Evolutionary conservation across 2,797 vertebrate genomes (phyloP).

Genomic region (Protonibea diacanthus): DNA sequence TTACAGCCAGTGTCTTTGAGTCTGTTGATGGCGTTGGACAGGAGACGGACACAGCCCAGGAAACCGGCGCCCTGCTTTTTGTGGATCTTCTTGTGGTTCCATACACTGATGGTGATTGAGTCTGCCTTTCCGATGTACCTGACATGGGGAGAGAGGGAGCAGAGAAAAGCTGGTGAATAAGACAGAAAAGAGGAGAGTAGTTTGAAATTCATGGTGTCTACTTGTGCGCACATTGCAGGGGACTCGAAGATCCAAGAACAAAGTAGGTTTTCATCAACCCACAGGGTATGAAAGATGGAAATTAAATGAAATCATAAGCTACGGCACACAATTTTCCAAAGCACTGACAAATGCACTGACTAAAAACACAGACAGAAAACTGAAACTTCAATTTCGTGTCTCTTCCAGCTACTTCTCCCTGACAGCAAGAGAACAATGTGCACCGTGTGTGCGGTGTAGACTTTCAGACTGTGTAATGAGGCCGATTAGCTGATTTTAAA

Average conservation of each 20-base stretch:
- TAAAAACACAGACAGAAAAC: conserved; percentile 4
- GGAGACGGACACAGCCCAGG: conserved; percentile 96
- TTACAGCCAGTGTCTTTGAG: conserved; percentile 99
- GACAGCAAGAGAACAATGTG: conserved; percentile 39
- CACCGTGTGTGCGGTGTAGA: conserved; percentile 26
- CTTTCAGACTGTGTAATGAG: conserved; percentile 51
- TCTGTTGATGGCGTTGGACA: conserved; percentile 96
- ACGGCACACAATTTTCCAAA: background rate
- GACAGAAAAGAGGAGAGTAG: conserved; percentile 2
- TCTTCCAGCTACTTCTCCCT: conserved; percentile 3
- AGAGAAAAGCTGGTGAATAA: background rate
- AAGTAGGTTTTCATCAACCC: conserved; percentile 9
- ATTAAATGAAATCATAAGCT: conserved; percentile 19
- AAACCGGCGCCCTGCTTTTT: conserved; percentile 99
- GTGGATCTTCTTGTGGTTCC: conserved; percentile 99
- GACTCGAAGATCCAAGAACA: background rate
- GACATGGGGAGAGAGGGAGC: background rate
- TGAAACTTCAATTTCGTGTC: conserved; percentile 14
- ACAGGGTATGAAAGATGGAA: conserved; percentile 12
- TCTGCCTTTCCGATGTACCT: conserved; percentile 96
- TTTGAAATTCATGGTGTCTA: background rate
- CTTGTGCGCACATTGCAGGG: background rate
- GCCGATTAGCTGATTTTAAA: conserved; percentile 49
- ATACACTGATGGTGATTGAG: conserved; percentile 99
- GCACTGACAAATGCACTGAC: background rate